These are phyloP conservation scores for Sterrhoptilus dennistouni DNA, from an alignment of 2,113 vertebrate genomes.

Conservation along the genomic window DNA sequence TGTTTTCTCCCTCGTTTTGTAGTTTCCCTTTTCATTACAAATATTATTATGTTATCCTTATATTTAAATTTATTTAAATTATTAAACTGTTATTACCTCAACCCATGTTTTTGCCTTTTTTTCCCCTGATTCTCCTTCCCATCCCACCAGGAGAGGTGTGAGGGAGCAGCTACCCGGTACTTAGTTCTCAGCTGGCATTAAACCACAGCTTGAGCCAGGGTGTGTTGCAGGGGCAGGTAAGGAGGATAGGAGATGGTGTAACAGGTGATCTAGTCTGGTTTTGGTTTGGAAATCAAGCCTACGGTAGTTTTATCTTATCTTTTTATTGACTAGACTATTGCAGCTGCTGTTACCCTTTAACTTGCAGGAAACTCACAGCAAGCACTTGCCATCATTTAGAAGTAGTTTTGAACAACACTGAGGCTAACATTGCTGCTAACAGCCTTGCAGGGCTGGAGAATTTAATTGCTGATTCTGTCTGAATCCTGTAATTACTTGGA, in stretches of 20 bases:
- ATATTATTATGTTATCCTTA: not conserved
- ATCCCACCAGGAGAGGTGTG: not conserved
- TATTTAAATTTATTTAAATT: not conserved
- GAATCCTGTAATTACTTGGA: not conserved
- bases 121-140: not conserved
- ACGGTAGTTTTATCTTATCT: not conserved
- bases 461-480: not conserved
- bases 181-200: not conserved
- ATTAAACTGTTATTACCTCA: not conserved
- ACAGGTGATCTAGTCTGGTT: not conserved
- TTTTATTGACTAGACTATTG: not conserved
- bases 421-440: not conserved
- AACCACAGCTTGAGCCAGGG: not conserved
- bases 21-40: not conserved
- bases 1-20: not conserved
- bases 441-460: not conserved
- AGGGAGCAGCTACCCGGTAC: not conserved
- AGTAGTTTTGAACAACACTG: not conserved
- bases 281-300: not conserved
- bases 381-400: not conserved
- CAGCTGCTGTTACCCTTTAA: constrained; percentile 4
- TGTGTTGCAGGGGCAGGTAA: not conserved
- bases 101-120: not conserved
- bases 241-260: not conserved
- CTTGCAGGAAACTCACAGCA: not conserved